Base-by-base conservation (phyloP, 1,140 invertebrate genomes). In the Panulirus ornatus region DNA sequence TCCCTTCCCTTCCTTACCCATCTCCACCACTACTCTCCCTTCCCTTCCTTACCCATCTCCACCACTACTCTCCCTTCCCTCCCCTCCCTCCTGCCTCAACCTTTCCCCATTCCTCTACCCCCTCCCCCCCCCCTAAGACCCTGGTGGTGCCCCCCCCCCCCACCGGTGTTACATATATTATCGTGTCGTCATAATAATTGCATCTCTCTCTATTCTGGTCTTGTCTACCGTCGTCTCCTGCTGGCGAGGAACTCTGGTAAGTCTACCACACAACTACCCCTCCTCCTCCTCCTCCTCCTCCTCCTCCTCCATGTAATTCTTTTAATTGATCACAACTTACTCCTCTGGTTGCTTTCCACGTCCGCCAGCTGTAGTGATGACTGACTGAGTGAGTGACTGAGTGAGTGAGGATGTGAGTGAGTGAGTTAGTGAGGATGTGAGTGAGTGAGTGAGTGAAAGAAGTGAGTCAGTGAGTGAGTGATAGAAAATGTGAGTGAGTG, bases 401-500 rank as follows among this genome's bases (percentile, higher is more conserved):
- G 38, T 22, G n/a, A n/a, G n/a, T n/a, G n/a, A n/a, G n/a, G n/a
- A n/a, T n/a, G n/a, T n/a, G n/a, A n/a, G n/a, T n/a, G n/a, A n/a
- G n/a, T n/a, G n/a, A n/a, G n/a, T n/a, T n/a, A n/a, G n/a, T n/a
- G n/a, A n/a, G n/a, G n/a, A n/a, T n/a, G n/a, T n/a, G n/a, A n/a
- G n/a, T n/a, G n/a, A n/a, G n/a, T n/a, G n/a, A n/a, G n/a, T n/a
- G n/a, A n/a, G n/a, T n/a, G n/a, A n/a, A n/a, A n/a, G n/a, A n/a
- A n/a, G n/a, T n/a, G n/a, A n/a, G n/a, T n/a, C 42, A 82, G 78
- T 51, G 78, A 82, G 78, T 54, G 79, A 82, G 79, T 54, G 79
- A 82, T 42, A 82, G 79, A 82, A 47, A 58, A 36, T 54, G 44
- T 54, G 51, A 82, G n/a, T n/a, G 79, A 19, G 79, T n/a, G 30